Evolutionary conservation across 1,140 invertebrate genomes (phyloP), one percentile per base, ranked within the genome.

Genomic region (Tribolium madens): DNA sequence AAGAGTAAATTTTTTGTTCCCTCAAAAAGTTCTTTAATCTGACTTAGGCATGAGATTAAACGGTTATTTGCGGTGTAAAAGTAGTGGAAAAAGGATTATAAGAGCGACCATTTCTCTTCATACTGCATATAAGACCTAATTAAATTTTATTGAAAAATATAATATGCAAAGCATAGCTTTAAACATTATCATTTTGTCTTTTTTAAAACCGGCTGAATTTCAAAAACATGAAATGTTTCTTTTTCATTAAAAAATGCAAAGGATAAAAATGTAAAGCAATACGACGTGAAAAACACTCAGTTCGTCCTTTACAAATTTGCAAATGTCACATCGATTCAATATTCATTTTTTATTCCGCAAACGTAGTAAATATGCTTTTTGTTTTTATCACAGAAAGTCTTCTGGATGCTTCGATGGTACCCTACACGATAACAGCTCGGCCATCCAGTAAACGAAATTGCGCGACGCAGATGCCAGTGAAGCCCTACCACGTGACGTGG

Each of bases 401-500:
- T 17, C 80, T 85, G 47, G 83, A 85, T 72, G 77, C 78, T 33
- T 78, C 82, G 15, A 26, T 84, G 31, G 83, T 84, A 3, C 85
- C 84, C 6, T 85, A 85, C 78, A 86, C 84, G 53, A 86, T 85
- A 76, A 83, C 83, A 7, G 83, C 84, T 0, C 79, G 84, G 13
- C 83, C 84, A 12, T 84, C 84, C 31, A 84, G 80, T 69, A 86
- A 86, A 79, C 75, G 85, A n/a, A 85, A 86, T 57, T 82, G 81
- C 71, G 85, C 85, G 48, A 86, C 85, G 3, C 85, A 86, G 74
- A 86, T 86, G 85, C 85, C 85, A 71, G 81, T 85, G 33, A 85
- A 85, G 76, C 85, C 85, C 60, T 86, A 86, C 80, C 85, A 86
- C 77, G 85, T 86, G 15, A 86, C 85, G n/a, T 86, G 85, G 85